These are phyloP conservation scores for Phoxinus phoxinus DNA, from an alignment of 2,113 vertebrate genomes.

Conservation along the genomic window DNA sequence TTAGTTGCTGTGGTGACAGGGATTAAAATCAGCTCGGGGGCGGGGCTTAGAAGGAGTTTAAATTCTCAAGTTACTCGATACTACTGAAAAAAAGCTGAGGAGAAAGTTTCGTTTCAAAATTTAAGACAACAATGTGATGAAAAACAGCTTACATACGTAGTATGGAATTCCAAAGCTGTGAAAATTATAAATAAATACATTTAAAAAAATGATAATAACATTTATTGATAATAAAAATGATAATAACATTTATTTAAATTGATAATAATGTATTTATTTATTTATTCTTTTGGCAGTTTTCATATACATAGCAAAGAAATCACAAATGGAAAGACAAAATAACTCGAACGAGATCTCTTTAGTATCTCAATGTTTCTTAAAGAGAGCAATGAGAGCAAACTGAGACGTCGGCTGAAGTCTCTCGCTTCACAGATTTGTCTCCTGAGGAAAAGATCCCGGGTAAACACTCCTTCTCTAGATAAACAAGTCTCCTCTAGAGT, in stretches of 20 bases:
- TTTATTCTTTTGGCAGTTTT: too few relatives aligned
- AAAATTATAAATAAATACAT: too few relatives aligned
- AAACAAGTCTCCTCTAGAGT: not conserved
- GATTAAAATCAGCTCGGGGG: constrained; percentile 53
- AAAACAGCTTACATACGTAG: not conserved
- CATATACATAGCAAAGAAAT: not conserved
- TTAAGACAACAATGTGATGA: not conserved
- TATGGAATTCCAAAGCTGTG: too few relatives aligned
- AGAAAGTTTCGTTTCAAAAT: constrained; percentile 1
- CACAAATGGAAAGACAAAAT: too few relatives aligned
- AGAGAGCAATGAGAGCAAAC: not conserved
- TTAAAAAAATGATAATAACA: too few relatives aligned
- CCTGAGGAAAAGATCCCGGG: not conserved
- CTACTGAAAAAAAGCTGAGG: not conserved
- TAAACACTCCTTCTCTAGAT: too few relatives aligned
- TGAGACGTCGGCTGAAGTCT: not conserved
- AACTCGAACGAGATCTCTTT: not conserved
- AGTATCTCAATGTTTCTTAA: not conserved
- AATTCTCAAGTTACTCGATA: constrained; percentile 26
- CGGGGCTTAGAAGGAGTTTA: constrained; percentile 14
- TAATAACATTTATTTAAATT: too few relatives aligned
- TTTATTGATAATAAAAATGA: too few relatives aligned
- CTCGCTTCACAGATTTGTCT: not conserved
- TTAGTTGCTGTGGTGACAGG: constrained; percentile 57
- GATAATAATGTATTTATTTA: too few relatives aligned